phyloP scores from a whole-genome alignment of 2,797 vertebrate species.

The Acipenser oxyrinchus region DNA sequence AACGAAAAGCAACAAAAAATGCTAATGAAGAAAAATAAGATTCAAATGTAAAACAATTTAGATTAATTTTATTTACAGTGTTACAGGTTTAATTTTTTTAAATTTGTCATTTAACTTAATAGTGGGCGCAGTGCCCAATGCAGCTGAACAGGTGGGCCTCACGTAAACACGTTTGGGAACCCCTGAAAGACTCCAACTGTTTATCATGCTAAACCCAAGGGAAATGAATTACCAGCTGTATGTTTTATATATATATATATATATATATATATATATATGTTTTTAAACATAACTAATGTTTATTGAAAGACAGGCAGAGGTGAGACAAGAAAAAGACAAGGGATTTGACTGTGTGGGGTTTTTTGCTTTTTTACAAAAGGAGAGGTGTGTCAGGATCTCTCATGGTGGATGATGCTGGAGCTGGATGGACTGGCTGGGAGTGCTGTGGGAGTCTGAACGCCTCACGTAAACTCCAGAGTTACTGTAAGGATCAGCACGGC shows the following conservation, averaged over 20 bases:
- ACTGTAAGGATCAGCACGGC: constrained; percentile 66
- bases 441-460: background rate
- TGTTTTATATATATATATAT: background rate
- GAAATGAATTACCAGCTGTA: background rate
- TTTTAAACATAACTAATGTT: constrained; percentile 7
- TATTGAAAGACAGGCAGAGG: constrained; percentile 37
- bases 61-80: too few relatives aligned
- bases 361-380: background rate
- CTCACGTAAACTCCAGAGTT: constrained; percentile 78
- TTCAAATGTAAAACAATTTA: too few relatives aligned
- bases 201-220: background rate
- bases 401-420: constrained; percentile 25
- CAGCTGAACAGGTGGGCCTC: too few relatives aligned
- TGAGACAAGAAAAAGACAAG: constrained; percentile 33
- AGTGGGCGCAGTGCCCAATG: too few relatives aligned
- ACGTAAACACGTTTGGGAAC: too few relatives aligned
- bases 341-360: constrained; percentile 25
- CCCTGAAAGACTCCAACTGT: too few relatives aligned
- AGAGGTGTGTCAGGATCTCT: constrained; percentile 30
- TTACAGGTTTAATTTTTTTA: too few relatives aligned
- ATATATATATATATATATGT: background rate
- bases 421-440: constrained; percentile 8
- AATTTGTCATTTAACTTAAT: too few relatives aligned
- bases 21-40: too few relatives aligned
- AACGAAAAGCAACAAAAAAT: too few relatives aligned